Conservation (phyloP, 2,113 vertebrate species). For the Pyxicephalus adspersus region DNA sequence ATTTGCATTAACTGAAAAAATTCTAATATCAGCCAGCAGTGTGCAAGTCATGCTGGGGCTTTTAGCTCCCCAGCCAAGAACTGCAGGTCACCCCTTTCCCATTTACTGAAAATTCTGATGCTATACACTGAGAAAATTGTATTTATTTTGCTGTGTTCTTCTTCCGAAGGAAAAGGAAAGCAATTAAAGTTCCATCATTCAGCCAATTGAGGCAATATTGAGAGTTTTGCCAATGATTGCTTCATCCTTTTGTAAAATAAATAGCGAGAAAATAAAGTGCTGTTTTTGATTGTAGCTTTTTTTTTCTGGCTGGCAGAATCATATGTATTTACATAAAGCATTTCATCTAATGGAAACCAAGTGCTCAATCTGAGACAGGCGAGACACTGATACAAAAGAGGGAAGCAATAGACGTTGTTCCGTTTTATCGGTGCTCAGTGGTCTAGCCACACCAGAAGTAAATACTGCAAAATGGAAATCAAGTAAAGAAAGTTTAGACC, state of each 20-base stretch:
- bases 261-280: slow-evolving; percentile 24
- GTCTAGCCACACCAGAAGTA: slow-evolving; percentile 5
- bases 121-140: background rate
- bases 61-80: no score
- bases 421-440: background rate
- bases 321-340: slow-evolving; percentile 41
- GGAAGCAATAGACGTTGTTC: background rate
- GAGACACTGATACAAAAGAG: slow-evolving; percentile 14
- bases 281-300: slow-evolving; percentile 6
- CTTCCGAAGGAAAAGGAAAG: background rate
- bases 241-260: slow-evolving; percentile 4
- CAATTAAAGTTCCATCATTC: slow-evolving; percentile 21
- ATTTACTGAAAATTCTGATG: slow-evolving; percentile 1
- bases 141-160: slow-evolving; percentile 1
- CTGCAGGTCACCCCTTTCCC: no score
- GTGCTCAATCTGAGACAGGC: background rate
- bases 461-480: background rate
- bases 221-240: slow-evolving; percentile 37
- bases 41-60: no score
- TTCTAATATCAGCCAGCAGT: no score
- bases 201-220: slow-evolving; percentile 37
- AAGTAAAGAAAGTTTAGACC: no score
- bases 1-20: no score
- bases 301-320: slow-evolving; percentile 17
- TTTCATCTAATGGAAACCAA: slow-evolving; percentile 23